These are phyloP conservation scores for Synchiropus splendidus DNA, from an alignment of 2,113 vertebrate genomes.

Conservation along the genomic window DNA sequence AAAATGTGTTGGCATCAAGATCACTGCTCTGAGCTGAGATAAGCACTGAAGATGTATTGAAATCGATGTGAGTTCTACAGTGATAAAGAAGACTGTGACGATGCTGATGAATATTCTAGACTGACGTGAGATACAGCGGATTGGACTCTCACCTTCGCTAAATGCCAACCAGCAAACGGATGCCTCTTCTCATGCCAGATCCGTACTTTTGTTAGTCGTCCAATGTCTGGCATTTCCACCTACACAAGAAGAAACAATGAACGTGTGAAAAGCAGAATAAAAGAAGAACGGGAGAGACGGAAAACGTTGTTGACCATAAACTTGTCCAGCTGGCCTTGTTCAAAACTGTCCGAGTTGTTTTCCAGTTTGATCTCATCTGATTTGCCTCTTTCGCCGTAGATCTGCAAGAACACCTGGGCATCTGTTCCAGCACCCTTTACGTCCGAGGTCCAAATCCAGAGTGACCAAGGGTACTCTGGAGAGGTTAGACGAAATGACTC, in stretches of 20 bases:
- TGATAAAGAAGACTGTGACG: too few relatives aligned
- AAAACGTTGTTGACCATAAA: constrained; percentile 83
- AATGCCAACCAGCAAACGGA: constrained; percentile 92
- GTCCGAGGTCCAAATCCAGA: constrained; percentile 94
- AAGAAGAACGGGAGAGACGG: neutral
- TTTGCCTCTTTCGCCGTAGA: constrained; percentile 86
- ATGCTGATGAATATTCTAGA: too few relatives aligned
- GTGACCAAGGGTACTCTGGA: constrained; percentile 84
- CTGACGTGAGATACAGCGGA: too few relatives aligned
- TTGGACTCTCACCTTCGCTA: constrained; percentile 78
- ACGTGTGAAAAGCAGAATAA: neutral
- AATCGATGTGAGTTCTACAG: too few relatives aligned
- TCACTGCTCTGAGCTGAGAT: too few relatives aligned
- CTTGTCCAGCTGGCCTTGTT: constrained; percentile 82
- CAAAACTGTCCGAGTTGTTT: constrained; percentile 92
- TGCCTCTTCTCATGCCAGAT: constrained; percentile 88
- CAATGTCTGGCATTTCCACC: constrained; percentile 87
- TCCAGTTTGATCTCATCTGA: constrained; percentile 88
- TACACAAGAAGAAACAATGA: constrained; percentile 29
- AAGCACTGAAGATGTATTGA: too few relatives aligned
- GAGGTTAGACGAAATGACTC: neutral
- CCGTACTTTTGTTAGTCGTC: constrained; percentile 78
- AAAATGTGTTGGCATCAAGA: too few relatives aligned
- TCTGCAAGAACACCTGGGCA: constrained; percentile 86
- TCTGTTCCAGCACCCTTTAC: constrained; percentile 91